A percentile compares a stretch with the other conserved stretches of the same genome.
phyloP scores from a whole-genome alignment of 2,888 invertebrate species.

The Synergus umbraculus region DNA sequence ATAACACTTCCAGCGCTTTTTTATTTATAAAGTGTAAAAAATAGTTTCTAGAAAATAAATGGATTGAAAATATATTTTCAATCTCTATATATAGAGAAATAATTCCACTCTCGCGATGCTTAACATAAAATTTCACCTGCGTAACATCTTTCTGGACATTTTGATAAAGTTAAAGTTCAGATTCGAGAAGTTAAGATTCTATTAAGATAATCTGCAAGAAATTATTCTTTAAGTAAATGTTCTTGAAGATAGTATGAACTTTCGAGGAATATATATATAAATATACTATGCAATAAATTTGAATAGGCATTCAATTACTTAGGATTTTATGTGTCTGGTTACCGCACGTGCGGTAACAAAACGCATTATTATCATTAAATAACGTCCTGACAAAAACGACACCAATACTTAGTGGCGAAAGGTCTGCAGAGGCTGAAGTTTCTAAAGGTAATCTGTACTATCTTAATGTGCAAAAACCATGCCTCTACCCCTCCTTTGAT shows the following conservation, averaged over 20 bases:
- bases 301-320: conserved; percentile 42
- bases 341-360: conserved; percentile 25
- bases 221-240: conserved; percentile 21
- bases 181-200: conserved; percentile 17
- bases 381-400: conserved; percentile 36
- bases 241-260: conserved; percentile 19
- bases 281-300: conserved; percentile 34
- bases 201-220: conserved; percentile 16
- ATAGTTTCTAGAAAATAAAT: no score
- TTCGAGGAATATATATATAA: conserved; percentile 14
- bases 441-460: conserved; percentile 35
- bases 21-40: neutral
- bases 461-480: conserved; percentile 38
- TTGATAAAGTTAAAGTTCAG: neutral
- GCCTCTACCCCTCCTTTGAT: conserved; percentile 35
- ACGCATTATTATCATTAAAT: conserved; percentile 6
- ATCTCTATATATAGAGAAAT: no score
- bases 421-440: conserved; percentile 33
- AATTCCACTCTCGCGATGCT: neutral
- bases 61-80: no score
- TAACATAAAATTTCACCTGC: neutral
- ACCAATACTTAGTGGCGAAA: conserved; percentile 38
- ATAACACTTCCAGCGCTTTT: neutral
- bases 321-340: conserved; percentile 37
- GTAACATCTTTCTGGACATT: neutral